Evolutionary conservation across 2,797 vertebrate genomes (phyloP).

Genomic region (Scarus forsteni): DNA sequence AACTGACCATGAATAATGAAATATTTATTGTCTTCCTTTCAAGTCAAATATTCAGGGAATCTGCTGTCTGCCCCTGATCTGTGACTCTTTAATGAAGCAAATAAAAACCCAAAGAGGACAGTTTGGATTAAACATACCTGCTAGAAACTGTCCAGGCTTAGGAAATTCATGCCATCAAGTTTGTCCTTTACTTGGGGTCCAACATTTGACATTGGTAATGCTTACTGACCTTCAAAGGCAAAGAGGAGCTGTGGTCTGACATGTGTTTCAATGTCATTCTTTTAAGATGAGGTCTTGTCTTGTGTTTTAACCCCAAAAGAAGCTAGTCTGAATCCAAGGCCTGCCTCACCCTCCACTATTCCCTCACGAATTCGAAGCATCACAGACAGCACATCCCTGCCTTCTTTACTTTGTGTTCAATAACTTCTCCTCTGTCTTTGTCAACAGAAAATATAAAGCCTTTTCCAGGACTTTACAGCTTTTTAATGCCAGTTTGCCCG

Average conservation of each 20-base stretch:
- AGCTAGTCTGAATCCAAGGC: not conserved
- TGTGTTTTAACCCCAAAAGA: not conserved
- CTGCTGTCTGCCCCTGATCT: constrained; percentile 37
- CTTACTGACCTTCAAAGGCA: constrained; percentile 45
- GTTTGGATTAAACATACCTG: not conserved
- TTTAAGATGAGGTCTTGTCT: constrained; percentile 18
- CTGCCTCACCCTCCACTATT: not conserved
- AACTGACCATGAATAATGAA: constrained; percentile 72
- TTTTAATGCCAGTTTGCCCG: not conserved
- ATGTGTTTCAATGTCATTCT: constrained; percentile 30
- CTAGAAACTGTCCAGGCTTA: not conserved
- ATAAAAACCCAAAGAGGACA: constrained; percentile 5
- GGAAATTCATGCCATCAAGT: constrained; percentile 15
- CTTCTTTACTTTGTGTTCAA: constrained; percentile 17
- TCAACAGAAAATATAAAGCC: constrained; percentile 35
- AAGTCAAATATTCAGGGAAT: constrained; percentile 66
- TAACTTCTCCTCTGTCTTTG: not conserved
- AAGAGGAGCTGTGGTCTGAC: constrained; percentile 34
- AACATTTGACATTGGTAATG: constrained; percentile 45
- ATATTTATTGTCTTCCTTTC: constrained; percentile 74
- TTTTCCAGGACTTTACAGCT: not conserved
- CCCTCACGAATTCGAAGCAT: constrained; percentile 26
- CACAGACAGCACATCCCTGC: not conserved
- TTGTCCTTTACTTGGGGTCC: constrained; percentile 9
- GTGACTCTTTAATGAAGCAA: constrained; percentile 4